These are phyloP conservation scores for Dreissena polymorpha DNA, from an alignment of 1,140 invertebrate species.

Conservation along the genomic window DNA sequence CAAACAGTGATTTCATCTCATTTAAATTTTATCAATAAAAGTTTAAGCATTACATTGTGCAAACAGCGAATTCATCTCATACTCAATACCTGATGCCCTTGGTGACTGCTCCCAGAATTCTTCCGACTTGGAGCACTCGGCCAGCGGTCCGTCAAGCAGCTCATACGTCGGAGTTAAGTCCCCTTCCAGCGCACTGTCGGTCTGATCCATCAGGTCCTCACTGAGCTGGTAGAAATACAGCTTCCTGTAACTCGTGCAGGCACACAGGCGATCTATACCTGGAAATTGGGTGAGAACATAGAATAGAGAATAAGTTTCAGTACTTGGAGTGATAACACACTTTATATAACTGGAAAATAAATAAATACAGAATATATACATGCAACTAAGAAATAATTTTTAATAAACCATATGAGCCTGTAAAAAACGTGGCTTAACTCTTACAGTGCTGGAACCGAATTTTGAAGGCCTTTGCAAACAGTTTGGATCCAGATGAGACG, in stretches of 20 bases:
- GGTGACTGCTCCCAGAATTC: slow-evolving; percentile 31
- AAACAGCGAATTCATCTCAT: too few species aligned
- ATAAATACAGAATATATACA: too few species aligned
- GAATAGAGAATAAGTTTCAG: background rate
- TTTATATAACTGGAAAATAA: too few species aligned
- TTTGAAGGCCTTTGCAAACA: too few species aligned
- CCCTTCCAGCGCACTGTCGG: slow-evolving; percentile 51
- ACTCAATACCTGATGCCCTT: background rate
- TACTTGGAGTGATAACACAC: background rate
- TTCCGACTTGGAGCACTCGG: slow-evolving; percentile 14
- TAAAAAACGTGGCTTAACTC: too few species aligned
- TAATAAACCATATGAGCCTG: too few species aligned
- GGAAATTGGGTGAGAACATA: slow-evolving; percentile 44
- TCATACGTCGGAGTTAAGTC: slow-evolving; percentile 49
- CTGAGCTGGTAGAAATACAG: slow-evolving; percentile 90
- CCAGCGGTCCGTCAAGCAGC: slow-evolving; percentile 49
- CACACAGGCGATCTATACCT: slow-evolving; percentile 91
- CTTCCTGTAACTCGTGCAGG: slow-evolving; percentile 88
- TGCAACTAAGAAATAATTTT: too few species aligned
- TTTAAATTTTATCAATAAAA: too few species aligned
- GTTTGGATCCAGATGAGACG: too few species aligned
- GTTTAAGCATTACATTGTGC: too few species aligned
- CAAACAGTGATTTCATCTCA: too few species aligned
- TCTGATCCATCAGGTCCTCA: slow-evolving; percentile 60
- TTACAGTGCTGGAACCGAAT: too few species aligned